phyloP scores from a whole-genome alignment of 2,888 invertebrate genomes.

The Ochropleura plecta region DNA sequence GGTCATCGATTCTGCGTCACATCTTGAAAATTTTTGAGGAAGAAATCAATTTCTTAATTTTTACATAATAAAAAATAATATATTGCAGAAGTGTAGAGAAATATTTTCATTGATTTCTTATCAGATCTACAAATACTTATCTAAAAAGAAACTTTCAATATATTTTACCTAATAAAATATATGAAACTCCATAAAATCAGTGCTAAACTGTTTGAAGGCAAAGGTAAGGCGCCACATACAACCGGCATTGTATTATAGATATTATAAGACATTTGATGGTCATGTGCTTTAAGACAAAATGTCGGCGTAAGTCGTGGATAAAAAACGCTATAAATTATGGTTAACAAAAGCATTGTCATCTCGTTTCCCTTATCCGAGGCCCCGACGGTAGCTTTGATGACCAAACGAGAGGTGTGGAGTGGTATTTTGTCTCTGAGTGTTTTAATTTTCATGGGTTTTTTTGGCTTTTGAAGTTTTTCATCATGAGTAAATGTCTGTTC shows the following conservation, averaged over 20 bases:
- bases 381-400: slow-evolving; percentile 80
- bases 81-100: not conserved
- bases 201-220: slow-evolving; percentile 32
- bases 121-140: not conserved
- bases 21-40: not conserved
- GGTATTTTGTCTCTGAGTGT: slow-evolving; percentile 29
- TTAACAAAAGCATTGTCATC: slow-evolving; percentile 90
- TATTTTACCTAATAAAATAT: slow-evolving; percentile 24
- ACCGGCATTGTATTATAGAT: slow-evolving; percentile 62
- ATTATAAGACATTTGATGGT: slow-evolving; percentile 76
- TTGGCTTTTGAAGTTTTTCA: not conserved
- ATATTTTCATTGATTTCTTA: not conserved
- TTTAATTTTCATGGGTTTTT: not conserved
- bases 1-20: not conserved
- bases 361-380: slow-evolving; percentile 85
- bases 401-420: slow-evolving; percentile 74
- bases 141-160: not conserved
- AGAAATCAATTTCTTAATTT: not conserved
- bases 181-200: slow-evolving; percentile 35
- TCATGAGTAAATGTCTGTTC: not conserved
- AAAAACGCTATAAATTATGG: slow-evolving; percentile 89
- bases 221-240: slow-evolving; percentile 29
- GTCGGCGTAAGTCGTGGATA: slow-evolving; percentile 80
- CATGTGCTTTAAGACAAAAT: slow-evolving; percentile 83
- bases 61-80: not conserved